Conservation (phyloP, 2,113 vertebrate species). For the Brachionichthys hirsutus region DNA sequence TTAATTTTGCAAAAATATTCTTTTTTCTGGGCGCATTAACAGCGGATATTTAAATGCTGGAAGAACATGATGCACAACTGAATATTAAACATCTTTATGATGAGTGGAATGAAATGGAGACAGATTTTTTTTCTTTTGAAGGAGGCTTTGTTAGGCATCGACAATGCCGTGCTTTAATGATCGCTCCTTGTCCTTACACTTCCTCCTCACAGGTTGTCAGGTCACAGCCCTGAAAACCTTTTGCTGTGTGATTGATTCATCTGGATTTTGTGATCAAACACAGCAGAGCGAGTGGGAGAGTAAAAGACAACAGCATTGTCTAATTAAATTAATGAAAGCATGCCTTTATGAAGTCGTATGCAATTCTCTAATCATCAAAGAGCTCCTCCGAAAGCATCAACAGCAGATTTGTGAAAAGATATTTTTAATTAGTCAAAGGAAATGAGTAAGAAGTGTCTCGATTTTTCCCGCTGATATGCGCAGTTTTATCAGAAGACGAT, state of each 20-base stretch:
- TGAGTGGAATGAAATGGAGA: background rate
- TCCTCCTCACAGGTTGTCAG: conserved; percentile 42
- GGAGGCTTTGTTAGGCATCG: conserved; percentile 4
- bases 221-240: conserved; percentile 36
- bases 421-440: conserved; percentile 65
- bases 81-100: background rate
- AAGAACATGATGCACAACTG: background rate
- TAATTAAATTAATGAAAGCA: conserved; percentile 56
- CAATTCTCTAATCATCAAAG: conserved; percentile 50
- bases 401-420: conserved; percentile 57
- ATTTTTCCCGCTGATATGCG: conserved; percentile 52
- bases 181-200: background rate
- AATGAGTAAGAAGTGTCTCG: conserved; percentile 54
- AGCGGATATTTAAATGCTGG: background rate
- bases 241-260: conserved; percentile 17
- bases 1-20: conserved; percentile 2
- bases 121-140: conserved; percentile 14
- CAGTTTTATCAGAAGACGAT: conserved; percentile 68
- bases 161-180: conserved; percentile 24
- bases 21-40: background rate
- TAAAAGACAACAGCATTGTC: conserved; percentile 37
- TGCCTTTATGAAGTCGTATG: conserved; percentile 46
- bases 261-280: conserved; percentile 27
- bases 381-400: conserved; percentile 60
- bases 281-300: conserved; percentile 26